Conservation (phyloP, 2,888 invertebrate species). For the Lasioglossum vierecki region DNA sequence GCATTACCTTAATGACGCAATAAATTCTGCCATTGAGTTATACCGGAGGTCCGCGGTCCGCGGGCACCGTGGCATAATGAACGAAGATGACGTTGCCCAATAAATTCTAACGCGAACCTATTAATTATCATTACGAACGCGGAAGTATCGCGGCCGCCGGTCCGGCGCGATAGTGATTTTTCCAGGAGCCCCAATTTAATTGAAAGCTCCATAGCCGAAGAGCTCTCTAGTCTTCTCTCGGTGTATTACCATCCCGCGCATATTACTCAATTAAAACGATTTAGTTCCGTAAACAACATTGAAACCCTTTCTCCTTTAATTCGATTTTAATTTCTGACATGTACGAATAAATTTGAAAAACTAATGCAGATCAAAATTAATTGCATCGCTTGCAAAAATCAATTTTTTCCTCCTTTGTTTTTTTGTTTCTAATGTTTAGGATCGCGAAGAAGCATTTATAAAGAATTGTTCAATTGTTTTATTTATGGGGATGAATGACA, state of each 20-base stretch:
- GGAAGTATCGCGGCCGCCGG: conserved; percentile 32
- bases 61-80: conserved; percentile 48
- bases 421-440: too few relatives aligned
- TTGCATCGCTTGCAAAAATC: too few relatives aligned
- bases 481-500: too few relatives aligned
- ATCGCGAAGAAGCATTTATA: too few relatives aligned
- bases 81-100: conserved; percentile 52
- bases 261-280: conserved; percentile 42
- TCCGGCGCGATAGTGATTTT: conserved; percentile 31
- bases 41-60: conserved; percentile 13
- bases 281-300: not conserved
- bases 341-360: too few relatives aligned
- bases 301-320: not conserved
- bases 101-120: conserved; percentile 53
- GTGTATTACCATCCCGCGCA: not conserved
- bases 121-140: conserved; percentile 55
- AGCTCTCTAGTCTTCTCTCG: not conserved
- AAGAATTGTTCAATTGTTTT: too few relatives aligned
- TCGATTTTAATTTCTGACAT: too few relatives aligned
- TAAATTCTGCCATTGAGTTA: conserved; percentile 59
- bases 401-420: too few relatives aligned
- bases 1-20: conserved; percentile 56
- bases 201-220: not conserved
- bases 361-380: too few relatives aligned
- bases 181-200: conserved; percentile 20